Evolutionary conservation across 2,888 invertebrate species (phyloP).

Genomic region (Melanotus villosus): DNA sequence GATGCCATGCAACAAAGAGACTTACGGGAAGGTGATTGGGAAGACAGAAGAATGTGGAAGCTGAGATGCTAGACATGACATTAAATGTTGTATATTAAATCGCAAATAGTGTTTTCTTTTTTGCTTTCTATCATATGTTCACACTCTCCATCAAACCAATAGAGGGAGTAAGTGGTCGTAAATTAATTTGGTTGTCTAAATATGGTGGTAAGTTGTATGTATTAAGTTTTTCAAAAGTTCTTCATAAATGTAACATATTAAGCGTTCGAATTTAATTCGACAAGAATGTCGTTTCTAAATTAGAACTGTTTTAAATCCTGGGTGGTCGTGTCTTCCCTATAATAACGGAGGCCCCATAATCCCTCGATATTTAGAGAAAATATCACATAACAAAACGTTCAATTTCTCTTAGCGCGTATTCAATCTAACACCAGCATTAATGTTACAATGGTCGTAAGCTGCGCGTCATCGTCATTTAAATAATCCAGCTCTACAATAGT

Average conservation of each 20-base stretch:
- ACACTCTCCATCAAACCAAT: too few relatives aligned
- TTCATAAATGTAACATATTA: background rate
- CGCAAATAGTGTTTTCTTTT: too few relatives aligned
- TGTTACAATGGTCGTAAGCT: constrained; percentile 42
- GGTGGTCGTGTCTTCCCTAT: constrained; percentile 14
- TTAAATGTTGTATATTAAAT: too few relatives aligned
- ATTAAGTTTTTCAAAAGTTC: background rate
- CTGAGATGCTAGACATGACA: too few relatives aligned
- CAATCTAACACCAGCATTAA: constrained; percentile 38
- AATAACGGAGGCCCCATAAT: constrained; percentile 13
- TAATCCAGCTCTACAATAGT: constrained; percentile 39
- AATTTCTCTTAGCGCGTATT: constrained; percentile 39
- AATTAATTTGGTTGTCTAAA: too few relatives aligned
- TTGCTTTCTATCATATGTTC: too few relatives aligned
- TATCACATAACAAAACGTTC: constrained; percentile 34
- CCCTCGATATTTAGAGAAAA: constrained; percentile 39
- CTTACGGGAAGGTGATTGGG: too few relatives aligned
- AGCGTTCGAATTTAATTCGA: background rate
- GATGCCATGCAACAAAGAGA: too few relatives aligned
- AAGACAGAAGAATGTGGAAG: too few relatives aligned
- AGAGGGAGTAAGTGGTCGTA: too few relatives aligned
- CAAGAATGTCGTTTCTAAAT: constrained; percentile 8
- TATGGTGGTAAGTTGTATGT: too few relatives aligned
- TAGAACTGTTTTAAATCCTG: constrained; percentile 3
- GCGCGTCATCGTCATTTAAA: constrained; percentile 44